Evolutionary conservation across 2,888 invertebrate genomes (phyloP), one percentile per base, ranked within the genome.

Genomic region (Cerceris ruficornis): DNA sequence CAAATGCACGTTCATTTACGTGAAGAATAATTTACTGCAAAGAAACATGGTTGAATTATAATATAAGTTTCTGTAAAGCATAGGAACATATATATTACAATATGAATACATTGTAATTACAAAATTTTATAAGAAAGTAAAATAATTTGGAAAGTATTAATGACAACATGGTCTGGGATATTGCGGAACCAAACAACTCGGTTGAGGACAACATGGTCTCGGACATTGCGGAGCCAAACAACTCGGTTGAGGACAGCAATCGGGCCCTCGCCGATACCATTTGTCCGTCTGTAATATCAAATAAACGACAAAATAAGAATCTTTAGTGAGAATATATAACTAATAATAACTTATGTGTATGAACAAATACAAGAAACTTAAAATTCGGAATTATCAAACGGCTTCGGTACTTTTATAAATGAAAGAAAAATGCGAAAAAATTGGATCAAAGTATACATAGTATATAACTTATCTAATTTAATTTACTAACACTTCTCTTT

Each of bases 261-360:
- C 81, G 13, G 87, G 81, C 66, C 86, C 84, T 59, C 82, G 86
- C 57, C 80, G 82, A 75, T 88, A 90, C 89, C 89, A 89, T 57
- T 90, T 89, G 15, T 69, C 42, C 6, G 88, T 84, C 89, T 90
- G 60, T 39, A 67, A 55, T 13, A 71, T 65, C 28, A 68, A 64
- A 62, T 39, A 62, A 41, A 49, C n/a, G n/a, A 59, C 14, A 42
- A 8, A 39, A 28, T 11, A 28, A 57, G 17, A 28, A 7, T 57
- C 39, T 28, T 57, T 28, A 15, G 6, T 28, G 6, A 15, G 7
- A 57, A 9, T 9, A 9, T 57, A 11, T 46, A 46, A 46, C 8
- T 46, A 46, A 46, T 46, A 28, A 28, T 28, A 28, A 2, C 28
- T 28, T 28, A 28, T 28, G 28, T 28, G 2, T 28, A 28, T 28